Percentiles rank a stretch among this genome's conserved stretches.
phyloP scores from a whole-genome alignment of 1,140 invertebrate species.

The Drosophila aff. region DNA sequence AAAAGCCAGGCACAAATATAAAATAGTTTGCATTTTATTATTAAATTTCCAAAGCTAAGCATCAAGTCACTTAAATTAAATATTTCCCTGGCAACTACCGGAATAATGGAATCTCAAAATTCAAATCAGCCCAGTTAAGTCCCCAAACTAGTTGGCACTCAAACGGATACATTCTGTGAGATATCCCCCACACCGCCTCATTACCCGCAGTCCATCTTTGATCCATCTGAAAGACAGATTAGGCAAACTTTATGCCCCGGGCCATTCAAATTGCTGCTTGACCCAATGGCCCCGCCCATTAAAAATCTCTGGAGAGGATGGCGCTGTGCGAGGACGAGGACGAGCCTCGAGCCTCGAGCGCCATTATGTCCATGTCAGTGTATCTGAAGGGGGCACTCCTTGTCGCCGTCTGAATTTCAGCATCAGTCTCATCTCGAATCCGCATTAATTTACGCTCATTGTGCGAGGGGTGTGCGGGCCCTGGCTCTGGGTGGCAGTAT shows the following conservation, averaged over 20 bases:
- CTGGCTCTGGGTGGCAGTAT: conserved; percentile 22
- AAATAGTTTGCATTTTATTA: background rate
- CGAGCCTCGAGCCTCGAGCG: conserved; percentile 46
- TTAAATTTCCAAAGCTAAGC: background rate
- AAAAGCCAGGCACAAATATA: background rate
- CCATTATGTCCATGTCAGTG: conserved; percentile 61
- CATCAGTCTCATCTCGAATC: conserved; percentile 62
- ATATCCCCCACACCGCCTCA: conserved; percentile 36
- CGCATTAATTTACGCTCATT: conserved; percentile 79
- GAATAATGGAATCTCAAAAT: conserved; percentile 21
- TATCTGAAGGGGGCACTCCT: conserved; percentile 40
- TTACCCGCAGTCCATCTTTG: conserved; percentile 46
- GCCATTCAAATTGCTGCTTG: conserved; percentile 53
- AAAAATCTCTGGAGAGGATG: conserved; percentile 25
- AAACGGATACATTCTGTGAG: conserved; percentile 9
- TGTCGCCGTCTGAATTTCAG: conserved; percentile 22
- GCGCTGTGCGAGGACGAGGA: conserved; percentile 6
- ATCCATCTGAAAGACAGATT: conserved; percentile 64
- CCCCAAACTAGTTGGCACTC: conserved; percentile 22
- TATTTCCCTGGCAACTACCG: background rate
- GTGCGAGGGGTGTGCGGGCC: conserved; percentile 31
- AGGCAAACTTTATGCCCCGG: conserved; percentile 68
- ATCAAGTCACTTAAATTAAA: background rate
- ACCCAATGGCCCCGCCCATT: conserved; percentile 61
- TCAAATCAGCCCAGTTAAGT: conserved; percentile 20